Base-by-base conservation (phyloP, 2,888 invertebrate species). In the Patella depressa region DNA sequence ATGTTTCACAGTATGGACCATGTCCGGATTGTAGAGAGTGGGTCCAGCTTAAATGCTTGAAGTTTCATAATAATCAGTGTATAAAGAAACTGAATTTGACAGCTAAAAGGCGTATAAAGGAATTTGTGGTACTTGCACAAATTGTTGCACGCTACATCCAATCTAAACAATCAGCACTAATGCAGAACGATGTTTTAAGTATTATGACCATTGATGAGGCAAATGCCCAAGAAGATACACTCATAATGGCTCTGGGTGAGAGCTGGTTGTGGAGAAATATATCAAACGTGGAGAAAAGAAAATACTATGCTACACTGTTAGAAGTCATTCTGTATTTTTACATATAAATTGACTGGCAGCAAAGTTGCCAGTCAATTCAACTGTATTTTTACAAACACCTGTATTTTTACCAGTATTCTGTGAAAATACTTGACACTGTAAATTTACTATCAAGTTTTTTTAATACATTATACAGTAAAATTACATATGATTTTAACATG, bases 191-290 rank as follows among this genome's bases (percentile, higher is more conserved):
- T 2, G 83, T 83, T 14, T 79, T 83, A 65, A 79, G 80, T 57
- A 78, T 65, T 54, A 83, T 81, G 83, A 53, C 55, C 17, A 2
- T 14, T 53, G 81, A 80, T 76, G 71, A 75, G 15, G 71, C 80
- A 24, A 57, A 34, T 24, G 83, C 81, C 3, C 71, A 80, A 72
- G 76, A 76, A 45, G 79, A 81, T 71, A 11, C 24, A 4, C 24
- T 75, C 14, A 83, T 81, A 54, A 69, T 79, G n/a, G 80, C 80
- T 19, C 71, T 83, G 14, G 80, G 80, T 65, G 83, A 83, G 71
- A 80, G 77, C 53, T 83, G 81, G 81, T 54, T 79, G 29, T 55
- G 77, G 24, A 76, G 79, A 54, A 73, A 24, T 45, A 73, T 79
- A 29, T 77, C 75, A 57, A 83, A 83, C 57, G 71, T 59, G 71